Conservation (phyloP, 2,888 invertebrate genomes). For the Laspeyria flexula region DNA sequence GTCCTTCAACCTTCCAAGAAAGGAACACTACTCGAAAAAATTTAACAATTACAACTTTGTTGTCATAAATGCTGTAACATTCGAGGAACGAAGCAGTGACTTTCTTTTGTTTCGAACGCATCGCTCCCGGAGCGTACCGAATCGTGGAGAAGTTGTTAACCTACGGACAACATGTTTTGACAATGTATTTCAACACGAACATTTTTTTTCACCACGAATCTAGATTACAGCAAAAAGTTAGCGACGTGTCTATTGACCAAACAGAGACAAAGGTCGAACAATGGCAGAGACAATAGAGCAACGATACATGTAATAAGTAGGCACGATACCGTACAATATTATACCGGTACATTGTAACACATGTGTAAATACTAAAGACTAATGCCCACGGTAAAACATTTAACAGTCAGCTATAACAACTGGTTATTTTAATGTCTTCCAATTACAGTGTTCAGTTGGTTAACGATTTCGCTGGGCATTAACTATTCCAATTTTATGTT, state of each 20-base stretch:
- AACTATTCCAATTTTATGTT: slow-evolving; percentile 85
- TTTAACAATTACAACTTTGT: slow-evolving; percentile 70
- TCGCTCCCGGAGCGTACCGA: slow-evolving; percentile 63
- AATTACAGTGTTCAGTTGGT: slow-evolving; percentile 81
- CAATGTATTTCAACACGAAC: slow-evolving; percentile 47
- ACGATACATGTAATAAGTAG: slow-evolving; percentile 46
- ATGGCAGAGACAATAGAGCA: slow-evolving; percentile 46
- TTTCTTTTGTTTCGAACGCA: slow-evolving; percentile 72
- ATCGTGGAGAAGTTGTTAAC: slow-evolving; percentile 63
- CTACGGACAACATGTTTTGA: slow-evolving; percentile 65
- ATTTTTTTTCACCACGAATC: slow-evolving; percentile 9
- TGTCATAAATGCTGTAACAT: slow-evolving; percentile 56
- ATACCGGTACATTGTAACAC: slow-evolving; percentile 71
- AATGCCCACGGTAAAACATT: slow-evolving; percentile 80
- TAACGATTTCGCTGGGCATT: slow-evolving; percentile 83
- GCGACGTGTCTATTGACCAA: slow-evolving; percentile 4
- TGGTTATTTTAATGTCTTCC: slow-evolving; percentile 82
- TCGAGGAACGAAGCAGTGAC: slow-evolving; percentile 58
- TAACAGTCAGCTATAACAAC: slow-evolving; percentile 81
- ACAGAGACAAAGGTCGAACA: slow-evolving; percentile 33
- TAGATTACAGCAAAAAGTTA: slow-evolving; percentile 26
- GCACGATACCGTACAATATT: slow-evolving; percentile 40
- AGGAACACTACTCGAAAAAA: slow-evolving; percentile 57
- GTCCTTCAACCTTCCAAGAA: slow-evolving; percentile 77
- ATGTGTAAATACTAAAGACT: slow-evolving; percentile 76